These are phyloP conservation scores for Ancistrus triradiatus DNA, from an alignment of 2,113 vertebrate species.

Conservation along the genomic window DNA sequence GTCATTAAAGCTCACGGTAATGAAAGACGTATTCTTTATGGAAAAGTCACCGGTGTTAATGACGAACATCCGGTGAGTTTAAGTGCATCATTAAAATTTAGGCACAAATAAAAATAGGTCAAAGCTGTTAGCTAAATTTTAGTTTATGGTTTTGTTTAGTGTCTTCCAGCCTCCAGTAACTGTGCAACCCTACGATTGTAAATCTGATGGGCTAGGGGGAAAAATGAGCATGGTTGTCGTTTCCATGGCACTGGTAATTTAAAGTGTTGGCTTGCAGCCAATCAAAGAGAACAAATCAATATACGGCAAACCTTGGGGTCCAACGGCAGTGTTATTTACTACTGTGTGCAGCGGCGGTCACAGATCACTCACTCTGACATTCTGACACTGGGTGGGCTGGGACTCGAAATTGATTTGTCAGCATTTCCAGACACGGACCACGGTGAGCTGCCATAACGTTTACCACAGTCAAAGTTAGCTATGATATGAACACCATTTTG, in stretches of 20 bases:
- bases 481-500: no score
- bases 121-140: conserved; percentile 27
- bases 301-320: conserved; percentile 59
- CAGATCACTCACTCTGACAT: conserved; percentile 80
- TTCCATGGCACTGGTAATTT: conserved; percentile 72
- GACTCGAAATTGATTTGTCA: conserved; percentile 69
- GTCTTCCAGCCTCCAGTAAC: conserved; percentile 3
- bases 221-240: conserved; percentile 53
- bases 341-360: conserved; percentile 65
- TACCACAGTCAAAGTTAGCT: conserved; percentile 49
- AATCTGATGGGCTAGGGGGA: conserved; percentile 39
- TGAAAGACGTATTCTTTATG: conserved; percentile 52
- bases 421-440: conserved; percentile 40
- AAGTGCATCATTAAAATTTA: conserved; percentile 41
- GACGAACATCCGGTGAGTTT: conserved; percentile 38
- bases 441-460: conserved; percentile 35
- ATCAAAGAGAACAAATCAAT: conserved; percentile 72
- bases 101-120: conserved; percentile 48
- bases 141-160: conserved; percentile 45
- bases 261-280: conserved; percentile 70
- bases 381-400: conserved; percentile 70
- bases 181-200: conserved; percentile 3
- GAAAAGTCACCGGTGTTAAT: conserved; percentile 51
- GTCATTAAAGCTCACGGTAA: conserved; percentile 45
- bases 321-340: conserved; percentile 74